Conservation (phyloP, 2,797 vertebrate species). For the Notolabrus celidotus region DNA sequence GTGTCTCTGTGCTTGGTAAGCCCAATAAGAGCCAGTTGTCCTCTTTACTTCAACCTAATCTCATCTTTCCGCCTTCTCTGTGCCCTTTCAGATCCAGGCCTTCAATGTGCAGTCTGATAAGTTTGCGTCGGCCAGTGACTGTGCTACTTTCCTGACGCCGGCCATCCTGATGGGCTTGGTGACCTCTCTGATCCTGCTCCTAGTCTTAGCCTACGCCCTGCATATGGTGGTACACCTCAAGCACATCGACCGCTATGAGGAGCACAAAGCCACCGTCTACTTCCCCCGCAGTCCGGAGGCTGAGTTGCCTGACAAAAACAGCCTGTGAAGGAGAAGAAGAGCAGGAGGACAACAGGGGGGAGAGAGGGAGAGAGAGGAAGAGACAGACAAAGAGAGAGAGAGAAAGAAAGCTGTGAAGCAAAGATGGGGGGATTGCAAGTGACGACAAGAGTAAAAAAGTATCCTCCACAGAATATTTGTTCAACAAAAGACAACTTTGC, state of each 20-base stretch:
- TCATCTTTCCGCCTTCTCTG: slow-evolving; percentile 45
- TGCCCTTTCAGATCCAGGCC: slow-evolving; percentile 90
- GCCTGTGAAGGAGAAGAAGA: slow-evolving; percentile 80
- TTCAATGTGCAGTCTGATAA: slow-evolving; percentile 90
- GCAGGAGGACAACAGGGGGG: slow-evolving; percentile 48
- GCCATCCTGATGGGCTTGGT: slow-evolving; percentile 93
- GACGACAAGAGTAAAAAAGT: slow-evolving; percentile 75
- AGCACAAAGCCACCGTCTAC: slow-evolving; percentile 90
- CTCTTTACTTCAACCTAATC: slow-evolving; percentile 64
- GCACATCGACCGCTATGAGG: slow-evolving; percentile 92
- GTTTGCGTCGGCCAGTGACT: slow-evolving; percentile 92
- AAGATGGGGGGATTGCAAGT: slow-evolving; percentile 61
- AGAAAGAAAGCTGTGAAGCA: slow-evolving; percentile 55
- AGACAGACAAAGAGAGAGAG: slow-evolving; percentile 45
- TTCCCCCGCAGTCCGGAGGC: slow-evolving; percentile 87
- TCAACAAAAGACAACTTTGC: slow-evolving; percentile 75
- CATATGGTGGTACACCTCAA: slow-evolving; percentile 95
- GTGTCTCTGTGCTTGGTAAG: slow-evolving; percentile 57
- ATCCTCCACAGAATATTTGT: slow-evolving; percentile 73
- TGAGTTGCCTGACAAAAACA: slow-evolving; percentile 87
- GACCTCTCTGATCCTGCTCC: slow-evolving; percentile 91
- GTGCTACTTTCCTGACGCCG: slow-evolving; percentile 90
- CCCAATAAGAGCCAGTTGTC: slow-evolving; percentile 61
- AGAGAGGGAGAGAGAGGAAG: slow-evolving; percentile 5
- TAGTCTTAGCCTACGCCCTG: slow-evolving; percentile 93